A percentile compares a stretch with the other conserved stretches of the same genome.
Conservation (phyloP, 2,888 invertebrate genomes). For the Listrodromus nycthemerus region DNA sequence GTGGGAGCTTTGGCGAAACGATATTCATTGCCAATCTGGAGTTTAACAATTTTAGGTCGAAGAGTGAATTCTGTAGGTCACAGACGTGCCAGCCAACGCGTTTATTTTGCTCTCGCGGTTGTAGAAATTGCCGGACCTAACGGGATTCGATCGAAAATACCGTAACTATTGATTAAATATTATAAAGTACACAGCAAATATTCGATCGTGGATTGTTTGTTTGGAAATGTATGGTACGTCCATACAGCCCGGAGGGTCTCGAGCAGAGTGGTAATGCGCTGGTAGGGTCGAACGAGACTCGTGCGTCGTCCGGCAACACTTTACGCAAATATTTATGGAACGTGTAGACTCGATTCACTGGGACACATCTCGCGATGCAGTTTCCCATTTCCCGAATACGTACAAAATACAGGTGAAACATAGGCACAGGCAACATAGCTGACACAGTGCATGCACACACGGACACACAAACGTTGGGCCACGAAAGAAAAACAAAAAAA, state of each 20-base stretch:
- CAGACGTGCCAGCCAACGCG: background rate
- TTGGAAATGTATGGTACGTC: constrained; percentile 45
- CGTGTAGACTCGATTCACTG: constrained; percentile 76
- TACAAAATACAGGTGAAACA: constrained; percentile 20
- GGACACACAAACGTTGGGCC: constrained; percentile 29
- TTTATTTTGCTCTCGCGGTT: background rate
- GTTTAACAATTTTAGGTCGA: background rate
- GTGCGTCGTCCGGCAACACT: constrained; percentile 72
- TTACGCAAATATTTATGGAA: constrained; percentile 82
- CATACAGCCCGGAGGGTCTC: background rate
- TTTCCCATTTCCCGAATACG: constrained; percentile 22
- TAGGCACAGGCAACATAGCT: background rate
- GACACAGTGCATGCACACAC: background rate
- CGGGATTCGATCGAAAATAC: constrained; percentile 32
- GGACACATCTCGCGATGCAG: constrained; percentile 45
- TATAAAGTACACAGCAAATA: constrained; percentile 70
- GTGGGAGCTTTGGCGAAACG: background rate
- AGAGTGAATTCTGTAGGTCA: background rate
- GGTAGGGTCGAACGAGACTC: constrained; percentile 59
- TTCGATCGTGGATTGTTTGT: constrained; percentile 62
- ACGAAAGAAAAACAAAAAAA: constrained; percentile 8
- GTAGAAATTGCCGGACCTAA: background rate
- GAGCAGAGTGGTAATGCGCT: background rate
- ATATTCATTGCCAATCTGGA: background rate
- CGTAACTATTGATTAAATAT: constrained; percentile 70